Conservation (phyloP, 2,113 vertebrate genomes). For the Leuciscus idus region DNA sequence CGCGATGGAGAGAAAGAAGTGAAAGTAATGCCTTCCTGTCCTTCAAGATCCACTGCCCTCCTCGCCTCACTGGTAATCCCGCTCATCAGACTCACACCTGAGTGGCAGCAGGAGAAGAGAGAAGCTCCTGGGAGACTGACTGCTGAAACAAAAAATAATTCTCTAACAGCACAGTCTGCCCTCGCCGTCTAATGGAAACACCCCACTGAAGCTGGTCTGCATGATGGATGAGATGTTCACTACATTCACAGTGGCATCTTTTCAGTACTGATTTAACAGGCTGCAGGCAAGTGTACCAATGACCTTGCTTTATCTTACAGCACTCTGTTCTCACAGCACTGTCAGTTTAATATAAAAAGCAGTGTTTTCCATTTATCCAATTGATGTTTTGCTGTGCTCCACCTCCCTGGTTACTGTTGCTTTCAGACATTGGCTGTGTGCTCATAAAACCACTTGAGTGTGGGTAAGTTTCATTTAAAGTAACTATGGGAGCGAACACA, state of each 20-base stretch:
- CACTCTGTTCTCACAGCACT: background rate
- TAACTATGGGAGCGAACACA: background rate
- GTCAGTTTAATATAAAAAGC: background rate
- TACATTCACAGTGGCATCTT: background rate
- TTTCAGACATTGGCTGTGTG: background rate
- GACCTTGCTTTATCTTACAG: background rate
- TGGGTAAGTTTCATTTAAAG: too few relatives aligned
- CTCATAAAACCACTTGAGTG: too few relatives aligned
- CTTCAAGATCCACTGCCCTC: conserved; percentile 55
- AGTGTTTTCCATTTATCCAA: background rate
- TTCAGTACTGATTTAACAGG: conserved; percentile 19
- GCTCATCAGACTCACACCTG: conserved; percentile 59
- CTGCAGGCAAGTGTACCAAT: background rate
- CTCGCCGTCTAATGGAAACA: conserved; percentile 12
- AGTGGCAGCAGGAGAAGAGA: conserved; percentile 36
- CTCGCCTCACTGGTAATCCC: conserved; percentile 50
- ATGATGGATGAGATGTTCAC: conserved; percentile 43
- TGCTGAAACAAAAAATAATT: background rate
- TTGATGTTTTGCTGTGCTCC: background rate
- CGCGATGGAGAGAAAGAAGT: background rate
- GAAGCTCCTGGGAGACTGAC: background rate
- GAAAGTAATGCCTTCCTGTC: conserved; percentile 49
- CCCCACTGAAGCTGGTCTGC: conserved; percentile 27
- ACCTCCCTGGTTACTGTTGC: background rate
- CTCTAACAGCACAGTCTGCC: conserved; percentile 25